phyloP scores from a whole-genome alignment of 92 coral and sea anemone species.

The Porites cylindrica region DNA sequence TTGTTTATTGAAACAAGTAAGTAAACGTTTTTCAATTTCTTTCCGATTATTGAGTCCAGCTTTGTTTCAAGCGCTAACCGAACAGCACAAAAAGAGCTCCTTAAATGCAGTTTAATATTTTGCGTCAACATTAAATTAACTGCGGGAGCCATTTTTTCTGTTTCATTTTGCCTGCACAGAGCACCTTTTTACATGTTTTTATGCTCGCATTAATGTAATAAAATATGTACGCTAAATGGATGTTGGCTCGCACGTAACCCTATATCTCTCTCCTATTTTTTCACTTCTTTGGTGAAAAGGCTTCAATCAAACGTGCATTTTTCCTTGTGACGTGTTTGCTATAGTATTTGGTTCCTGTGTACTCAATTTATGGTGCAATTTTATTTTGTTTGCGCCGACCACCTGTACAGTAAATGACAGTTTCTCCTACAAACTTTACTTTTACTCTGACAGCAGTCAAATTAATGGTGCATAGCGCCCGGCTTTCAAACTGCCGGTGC shows the following conservation, averaged over 20 bases:
- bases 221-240: conserved; percentile 33
- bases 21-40: conserved; percentile 6
- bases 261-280: background rate
- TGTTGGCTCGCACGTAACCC: conserved; percentile 10
- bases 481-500: background rate
- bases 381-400: conserved; percentile 49
- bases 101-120: background rate
- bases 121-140: background rate
- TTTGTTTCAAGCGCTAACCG: background rate
- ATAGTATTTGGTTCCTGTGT: conserved; percentile 30
- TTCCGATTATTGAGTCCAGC: background rate
- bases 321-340: conserved; percentile 10
- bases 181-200: conserved; percentile 23
- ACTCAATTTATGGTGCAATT: conserved; percentile 27
- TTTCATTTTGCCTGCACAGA: conserved; percentile 7
- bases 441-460: conserved; percentile 4
- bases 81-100: background rate
- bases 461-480: conserved; percentile 3
- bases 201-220: conserved; percentile 18
- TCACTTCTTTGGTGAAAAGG: conserved; percentile 4
- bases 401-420: conserved; percentile 47
- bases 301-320: conserved; percentile 24
- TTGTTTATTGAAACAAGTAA: conserved; percentile 26
- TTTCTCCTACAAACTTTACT: conserved; percentile 7
- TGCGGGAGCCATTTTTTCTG: background rate